Evolutionary conservation across 2,888 invertebrate genomes (phyloP), one percentile per base, ranked within the genome.

Genomic region (Machimus rusticus): DNA sequence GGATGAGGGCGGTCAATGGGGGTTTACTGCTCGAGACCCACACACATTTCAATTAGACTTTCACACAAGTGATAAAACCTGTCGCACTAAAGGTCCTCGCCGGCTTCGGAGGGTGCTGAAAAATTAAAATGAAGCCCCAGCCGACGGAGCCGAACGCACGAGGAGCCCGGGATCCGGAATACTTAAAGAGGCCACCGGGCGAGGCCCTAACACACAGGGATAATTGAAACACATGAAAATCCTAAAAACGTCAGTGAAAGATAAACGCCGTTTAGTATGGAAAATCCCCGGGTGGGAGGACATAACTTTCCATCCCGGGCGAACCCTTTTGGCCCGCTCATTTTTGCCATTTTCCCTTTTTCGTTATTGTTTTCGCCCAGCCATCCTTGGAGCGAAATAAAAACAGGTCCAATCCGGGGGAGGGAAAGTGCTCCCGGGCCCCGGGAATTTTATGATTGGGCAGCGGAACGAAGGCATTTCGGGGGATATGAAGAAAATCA

Each of bases 181-280:
- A 74, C 74, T 43, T 84, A 34, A 84, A 84, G 14, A 34, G 81
- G 57, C 31, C n/a, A 28, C 12, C 74, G 78, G 74, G 31, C 76
- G 74, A 78, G 43, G 74, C 57, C 74, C 84, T 37, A 87, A 88
- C 85, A 84, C 88, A 84, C 86, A 86, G 82, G 88, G 86, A 89
- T 89, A 88, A 89, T 89, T 89, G 89, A 86, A 89, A 88, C 87
- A 89, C 88, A 89, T 89, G 89, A 89, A 88, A 88, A 89, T 89
- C 89, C 88, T 88, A 89, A 88, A 89, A 89, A 89, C 87, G 89
- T 89, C 89, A 89, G 88, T 88, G 89, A 88, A 89, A 89, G 88
- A 89, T 89, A 89, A 89, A 89, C 89, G 88, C 86, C 88, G 88
- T 89, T 89, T 89, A 89, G 89, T 89, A 89, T 79, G 87, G 87